Evolutionary conservation across 2,888 invertebrate species (phyloP).

Genomic region (Aphidius colemani): DNA sequence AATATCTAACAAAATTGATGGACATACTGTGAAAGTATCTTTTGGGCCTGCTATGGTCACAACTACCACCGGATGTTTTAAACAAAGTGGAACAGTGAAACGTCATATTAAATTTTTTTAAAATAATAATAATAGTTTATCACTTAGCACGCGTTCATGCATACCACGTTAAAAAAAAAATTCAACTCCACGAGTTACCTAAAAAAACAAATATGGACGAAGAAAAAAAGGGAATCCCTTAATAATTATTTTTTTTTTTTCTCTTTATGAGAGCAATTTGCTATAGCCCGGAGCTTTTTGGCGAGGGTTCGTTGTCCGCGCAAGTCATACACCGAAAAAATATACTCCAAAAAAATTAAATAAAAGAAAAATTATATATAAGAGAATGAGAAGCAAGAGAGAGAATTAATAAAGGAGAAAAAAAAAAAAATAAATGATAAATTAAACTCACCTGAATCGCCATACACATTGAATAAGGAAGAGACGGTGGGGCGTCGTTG

Average conservation of each 20-base stretch:
- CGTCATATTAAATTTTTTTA: constrained; percentile 11
- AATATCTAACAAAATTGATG: constrained; percentile 1
- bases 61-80: constrained; percentile 28
- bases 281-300: too few relatives aligned
- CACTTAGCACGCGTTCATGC: too few relatives aligned
- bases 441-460: constrained; percentile 76
- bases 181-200: too few relatives aligned
- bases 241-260: too few relatives aligned
- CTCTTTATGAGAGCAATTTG: too few relatives aligned
- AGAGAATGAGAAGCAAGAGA: too few relatives aligned
- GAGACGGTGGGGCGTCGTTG: constrained; percentile 60
- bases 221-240: background rate
- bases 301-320: background rate
- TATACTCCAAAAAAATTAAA: background rate
- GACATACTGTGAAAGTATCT: constrained; percentile 14
- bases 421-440: too few relatives aligned
- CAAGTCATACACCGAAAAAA: background rate
- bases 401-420: too few relatives aligned
- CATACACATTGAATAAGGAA: constrained; percentile 82
- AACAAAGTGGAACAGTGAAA: constrained; percentile 31
- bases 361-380: too few relatives aligned
- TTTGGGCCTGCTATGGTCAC: constrained; percentile 3
- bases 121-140: background rate
- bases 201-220: background rate
- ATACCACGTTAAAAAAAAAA: too few relatives aligned